Base-by-base conservation (phyloP, 1,140 invertebrate genomes). In the Mylabris phalerata region DNA sequence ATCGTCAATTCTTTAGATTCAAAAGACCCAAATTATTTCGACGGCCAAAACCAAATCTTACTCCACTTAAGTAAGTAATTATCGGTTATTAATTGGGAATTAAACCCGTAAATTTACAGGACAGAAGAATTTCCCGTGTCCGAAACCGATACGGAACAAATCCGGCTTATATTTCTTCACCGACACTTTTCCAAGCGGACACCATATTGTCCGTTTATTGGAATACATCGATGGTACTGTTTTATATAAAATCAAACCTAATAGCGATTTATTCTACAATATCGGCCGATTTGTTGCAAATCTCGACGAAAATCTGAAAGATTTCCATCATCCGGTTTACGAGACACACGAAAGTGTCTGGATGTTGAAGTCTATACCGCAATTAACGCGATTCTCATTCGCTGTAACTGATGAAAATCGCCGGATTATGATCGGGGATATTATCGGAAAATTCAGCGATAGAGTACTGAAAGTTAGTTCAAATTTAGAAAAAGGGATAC, bases 1-100 rank as follows among this genome's bases (percentile, higher is more conserved):
- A 81, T 94, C 41, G 75, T 89, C 19, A 94, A 93, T 73, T 81
- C 85, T 0, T 75, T 90, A 67, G 89, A 93, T 69, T 90, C 90
- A 0, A 76, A 83, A 64, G 84, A 88, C 38, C 68, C 74, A 0
- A 65, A 73, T 1, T 75, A 86, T 19, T 78, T 92, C 10, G 84
- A 89, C 48, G 88, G 81, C 0, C 88, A 91, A 72, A 87, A 81
- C 57, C 76, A 85, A 58, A 73, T 87, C 42, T 79, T 90, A 75
- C 70, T 86, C 3, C 84, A 80, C 68, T 76, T 90, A 46, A 73
- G 84, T 82, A 72, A 79, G 75, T 24, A 19, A 5, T 46, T 52
- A 52, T 59, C 25, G 11, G 6, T 45, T 50, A 55, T 9, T 39
- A 55, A 4, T 46, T 44, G 4, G 19, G 19, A 19, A 19, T 19